Evolutionary conservation across 2,797 vertebrate genomes (phyloP).

Genomic region (Epinephelus malabaricus): DNA sequence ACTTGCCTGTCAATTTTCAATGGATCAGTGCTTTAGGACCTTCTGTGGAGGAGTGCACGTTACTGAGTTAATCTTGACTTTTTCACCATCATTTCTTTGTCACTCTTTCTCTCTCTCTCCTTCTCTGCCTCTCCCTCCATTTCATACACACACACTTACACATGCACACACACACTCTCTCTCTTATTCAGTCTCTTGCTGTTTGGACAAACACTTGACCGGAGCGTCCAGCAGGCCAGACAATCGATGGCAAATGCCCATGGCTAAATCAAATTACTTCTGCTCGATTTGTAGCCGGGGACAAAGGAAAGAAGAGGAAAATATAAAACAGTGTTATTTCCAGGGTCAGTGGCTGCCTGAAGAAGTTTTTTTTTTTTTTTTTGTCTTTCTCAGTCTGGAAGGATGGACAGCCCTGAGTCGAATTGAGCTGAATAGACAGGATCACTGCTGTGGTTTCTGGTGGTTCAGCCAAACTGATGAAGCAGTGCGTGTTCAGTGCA

Average conservation of each 20-base stretch:
- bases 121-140: neutral
- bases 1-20: slow-evolving; percentile 12
- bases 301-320: slow-evolving; percentile 65
- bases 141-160: neutral
- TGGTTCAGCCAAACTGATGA: neutral
- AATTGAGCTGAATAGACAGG: neutral
- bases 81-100: neutral
- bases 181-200: slow-evolving; percentile 59
- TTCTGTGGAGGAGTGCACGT: slow-evolving; percentile 30
- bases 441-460: slow-evolving; percentile 22
- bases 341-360: slow-evolving; percentile 64
- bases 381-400: slow-evolving; percentile 31
- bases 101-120: neutral
- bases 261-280: slow-evolving; percentile 81
- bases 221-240: slow-evolving; percentile 62
- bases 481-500: slow-evolving; percentile 18
- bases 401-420: slow-evolving; percentile 21
- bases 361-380: slow-evolving; percentile 13
- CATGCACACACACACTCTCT: neutral
- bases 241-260: slow-evolving; percentile 80
- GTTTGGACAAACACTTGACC: slow-evolving; percentile 80
- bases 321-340: slow-evolving; percentile 67
- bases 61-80: slow-evolving; percentile 38
- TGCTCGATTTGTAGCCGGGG: slow-evolving; percentile 67
- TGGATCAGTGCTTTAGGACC: slow-evolving; percentile 22